Base-by-base conservation (phyloP, 2,888 invertebrate genomes). In the Acleris emargana region DNA sequence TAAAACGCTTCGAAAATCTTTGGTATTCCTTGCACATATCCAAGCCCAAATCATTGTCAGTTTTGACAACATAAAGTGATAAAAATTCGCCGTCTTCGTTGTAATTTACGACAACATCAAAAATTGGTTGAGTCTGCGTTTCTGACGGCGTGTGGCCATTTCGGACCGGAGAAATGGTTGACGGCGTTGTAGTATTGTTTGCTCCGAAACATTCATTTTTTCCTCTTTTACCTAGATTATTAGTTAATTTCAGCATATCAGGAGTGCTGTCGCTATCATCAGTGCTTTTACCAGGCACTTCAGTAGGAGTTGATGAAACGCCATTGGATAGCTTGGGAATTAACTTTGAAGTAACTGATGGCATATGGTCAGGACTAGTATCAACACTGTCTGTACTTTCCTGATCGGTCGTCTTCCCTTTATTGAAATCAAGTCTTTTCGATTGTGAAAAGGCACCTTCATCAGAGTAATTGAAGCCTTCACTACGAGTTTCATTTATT, bases 1-100 rank as follows among this genome's bases (percentile, higher is more conserved):
- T 88, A 67, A 90, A 89, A 53, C 91, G 76, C 73, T 91, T 92
- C 0, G 93, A 93, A 71, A 93, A 79, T 70, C 91, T 86, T 74
- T 92, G 92, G 74, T 89, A 93, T 71, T 93, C 93, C 58, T 83
- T 84, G 68, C 88, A 90, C 82, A 93, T 91, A 53, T 93, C 93
- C 81, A 86, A 81, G 0, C 93, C 93, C 0, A 91, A 49, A 71
- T 93, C 93, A 58, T 83, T 90, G 64, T 93, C 92, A 3, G 90
- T 92, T 72, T 89, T 80, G 0, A 92, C 90, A 7, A 93, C 82
- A 52, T 90, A 89, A 0, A 93, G 70, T 0, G 93, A 92, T 0
- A 92, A 68, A 67, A 93, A 91, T 60, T 93, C 93, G 59, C 88
- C 85, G 42, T 93, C 91, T 62, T 93, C 93, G 64, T 88, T 91